These are phyloP conservation scores for Ardeotis arabs DNA, from an alignment of 2,113 vertebrate species.

Conservation along the genomic window DNA sequence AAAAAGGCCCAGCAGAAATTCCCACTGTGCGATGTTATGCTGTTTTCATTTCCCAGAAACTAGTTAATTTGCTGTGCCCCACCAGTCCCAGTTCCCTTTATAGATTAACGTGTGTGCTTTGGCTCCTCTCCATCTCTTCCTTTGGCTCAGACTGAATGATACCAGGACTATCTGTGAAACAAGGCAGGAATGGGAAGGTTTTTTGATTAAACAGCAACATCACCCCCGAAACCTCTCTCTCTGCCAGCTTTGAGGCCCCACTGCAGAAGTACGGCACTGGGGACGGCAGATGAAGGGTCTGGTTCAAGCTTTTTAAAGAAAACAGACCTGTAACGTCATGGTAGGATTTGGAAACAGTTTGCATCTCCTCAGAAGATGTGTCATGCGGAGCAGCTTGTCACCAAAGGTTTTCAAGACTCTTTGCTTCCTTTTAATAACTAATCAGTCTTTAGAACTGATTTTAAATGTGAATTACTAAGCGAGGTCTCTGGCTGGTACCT, in stretches of 20 bases:
- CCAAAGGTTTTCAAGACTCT: neutral
- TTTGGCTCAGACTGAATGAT: conserved; percentile 79
- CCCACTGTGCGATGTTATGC: neutral
- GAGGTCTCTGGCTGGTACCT: neutral
- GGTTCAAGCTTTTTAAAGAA: neutral
- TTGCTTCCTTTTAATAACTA: neutral
- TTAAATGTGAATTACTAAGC: neutral
- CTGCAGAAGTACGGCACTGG: conserved; percentile 35
- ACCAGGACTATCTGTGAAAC: conserved; percentile 76
- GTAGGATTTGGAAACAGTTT: neutral
- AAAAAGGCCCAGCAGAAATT: neutral
- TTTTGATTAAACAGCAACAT: conserved; percentile 72
- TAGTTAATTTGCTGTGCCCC: neutral
- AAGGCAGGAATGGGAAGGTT: conserved; percentile 77
- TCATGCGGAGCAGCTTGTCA: neutral
- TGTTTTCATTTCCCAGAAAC: conserved; percentile 35
- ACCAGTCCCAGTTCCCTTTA: conserved; percentile 17
- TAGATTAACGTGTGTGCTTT: conserved; percentile 61
- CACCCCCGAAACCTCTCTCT: conserved; percentile 74
- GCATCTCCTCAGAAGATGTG: neutral
- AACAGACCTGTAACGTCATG: neutral
- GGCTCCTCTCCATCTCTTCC: conserved; percentile 77
- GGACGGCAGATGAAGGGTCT: neutral
- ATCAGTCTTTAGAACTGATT: neutral
- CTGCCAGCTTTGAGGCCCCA: conserved; percentile 69